Evolutionary conservation across 30 jellyfish, hydroid and myxozoan genomes (phyloP), one percentile per base, ranked within the genome.

Genomic region (Hydractinia symbiolongicarpus): DNA sequence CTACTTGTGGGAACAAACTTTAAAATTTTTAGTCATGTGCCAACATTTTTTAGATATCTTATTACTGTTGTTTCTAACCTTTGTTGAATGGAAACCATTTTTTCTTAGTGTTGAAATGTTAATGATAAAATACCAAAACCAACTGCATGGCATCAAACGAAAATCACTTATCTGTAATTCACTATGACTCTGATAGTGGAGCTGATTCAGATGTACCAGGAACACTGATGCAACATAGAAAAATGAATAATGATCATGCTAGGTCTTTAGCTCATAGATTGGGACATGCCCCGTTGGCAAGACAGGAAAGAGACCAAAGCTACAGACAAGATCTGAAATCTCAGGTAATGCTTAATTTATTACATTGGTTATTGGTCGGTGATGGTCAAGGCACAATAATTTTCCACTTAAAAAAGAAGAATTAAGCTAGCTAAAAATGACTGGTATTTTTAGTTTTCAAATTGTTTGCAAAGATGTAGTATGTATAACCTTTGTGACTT

Each of bases 101-200:
- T 58, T 58, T 58, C 15, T 11, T 16, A 13, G 15, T 58, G 15
- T 58, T 58, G 19, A 58, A 58, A 11, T 58, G 16, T 11, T 13
- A 58, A 58, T 58, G 69, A 58, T 58, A 58, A 58, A 58, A 11
- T 11, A 13, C 17, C 69, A 13, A 58, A 58, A 11, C 15, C 0
- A 1, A 58, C 1, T 58, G 15, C 15, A 58, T 58, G 69, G 69
- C 69, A 58, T 58, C 69, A 58, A 58, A 58, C 16, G 19, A 58
- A 13, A 11, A 11, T 11, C 69, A 58, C 15, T 11, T 11, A 58
- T 13, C 17, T 11, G 19, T 11, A 58, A 58, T 13, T 16, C 69
- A 58, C 69, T 58, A 58, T 58, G 69, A 58, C 17, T 58, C 69
- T 58, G 69, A 58, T 58, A 58, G 69, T 58, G 69, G 69, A 11